Evolutionary conservation across 1,140 invertebrate genomes (phyloP).

Genomic region (Drosophila erecta): DNA sequence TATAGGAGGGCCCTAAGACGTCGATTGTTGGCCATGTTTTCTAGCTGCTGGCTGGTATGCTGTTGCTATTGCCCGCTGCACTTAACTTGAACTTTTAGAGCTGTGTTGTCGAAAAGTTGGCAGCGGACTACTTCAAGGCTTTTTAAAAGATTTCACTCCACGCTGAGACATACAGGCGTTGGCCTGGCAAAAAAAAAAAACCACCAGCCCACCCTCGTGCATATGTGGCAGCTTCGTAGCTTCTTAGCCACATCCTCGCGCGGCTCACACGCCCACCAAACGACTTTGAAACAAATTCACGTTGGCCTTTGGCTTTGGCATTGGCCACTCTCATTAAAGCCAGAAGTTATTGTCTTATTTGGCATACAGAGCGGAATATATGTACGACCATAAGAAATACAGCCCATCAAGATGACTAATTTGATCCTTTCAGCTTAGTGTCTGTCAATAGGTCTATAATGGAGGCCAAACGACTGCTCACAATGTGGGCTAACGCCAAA

Average conservation of each 20-base stretch:
- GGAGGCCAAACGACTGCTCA: slow-evolving; percentile 18
- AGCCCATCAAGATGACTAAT: slow-evolving; percentile 52
- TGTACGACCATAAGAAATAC: slow-evolving; percentile 26
- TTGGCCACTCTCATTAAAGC: slow-evolving; percentile 71
- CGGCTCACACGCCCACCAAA: slow-evolving; percentile 49
- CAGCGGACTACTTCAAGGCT: slow-evolving; percentile 67
- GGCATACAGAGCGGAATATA: slow-evolving; percentile 20
- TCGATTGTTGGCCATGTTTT: slow-evolving; percentile 44
- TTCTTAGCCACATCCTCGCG: slow-evolving; percentile 24
- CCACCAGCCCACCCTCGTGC: slow-evolving; percentile 8
- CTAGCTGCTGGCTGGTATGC: slow-evolving; percentile 29
- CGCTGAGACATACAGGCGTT: slow-evolving; percentile 60
- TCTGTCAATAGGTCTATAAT: slow-evolving; percentile 55
- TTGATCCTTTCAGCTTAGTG: slow-evolving; percentile 40
- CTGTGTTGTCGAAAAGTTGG: slow-evolving; percentile 55
- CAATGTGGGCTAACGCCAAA: background rate
- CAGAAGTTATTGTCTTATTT: slow-evolving; percentile 59
- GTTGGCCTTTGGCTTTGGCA: slow-evolving; percentile 66
- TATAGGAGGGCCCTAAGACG: slow-evolving; percentile 13
- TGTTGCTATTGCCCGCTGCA: slow-evolving; percentile 57
- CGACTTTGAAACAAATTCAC: slow-evolving; percentile 75
- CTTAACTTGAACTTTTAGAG: slow-evolving; percentile 66
- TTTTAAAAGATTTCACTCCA: slow-evolving; percentile 57
- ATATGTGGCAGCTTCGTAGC: background rate
- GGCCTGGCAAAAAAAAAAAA: slow-evolving; percentile 45